Percentiles rank a stretch among this genome's conserved stretches.
Evolutionary conservation across 2,113 vertebrate species (phyloP).

Genomic region (Plotosus lineatus): DNA sequence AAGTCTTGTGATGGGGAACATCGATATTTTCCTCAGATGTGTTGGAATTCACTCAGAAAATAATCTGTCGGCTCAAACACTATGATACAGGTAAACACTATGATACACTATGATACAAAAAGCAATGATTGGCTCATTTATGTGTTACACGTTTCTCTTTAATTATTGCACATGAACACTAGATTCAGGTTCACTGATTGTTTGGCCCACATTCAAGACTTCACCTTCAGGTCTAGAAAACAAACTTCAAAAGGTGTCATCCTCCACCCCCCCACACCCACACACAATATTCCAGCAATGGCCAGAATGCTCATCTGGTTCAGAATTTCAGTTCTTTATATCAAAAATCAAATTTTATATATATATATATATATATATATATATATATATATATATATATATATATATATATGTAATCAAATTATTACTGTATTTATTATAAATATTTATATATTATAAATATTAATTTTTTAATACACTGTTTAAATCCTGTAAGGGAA

Average conservation of each 20-base stretch:
- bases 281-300: not conserved
- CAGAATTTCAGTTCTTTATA: no score
- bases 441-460: no score
- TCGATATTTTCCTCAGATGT: not conserved
- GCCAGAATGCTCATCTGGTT: not conserved
- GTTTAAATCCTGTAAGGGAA: no score
- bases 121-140: not conserved
- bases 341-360: no score
- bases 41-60: not conserved
- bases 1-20: not conserved
- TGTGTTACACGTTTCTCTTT: not conserved
- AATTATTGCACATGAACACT: not conserved
- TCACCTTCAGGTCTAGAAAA: not conserved
- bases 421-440: no score
- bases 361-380: no score
- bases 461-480: no score
- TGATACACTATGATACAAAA: no score
- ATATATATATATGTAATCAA: no score
- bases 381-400: no score
- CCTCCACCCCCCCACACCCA: no score
- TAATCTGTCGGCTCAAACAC: not conserved
- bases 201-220: not conserved
- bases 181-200: not conserved
- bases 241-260: not conserved
- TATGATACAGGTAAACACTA: no score